Base-by-base conservation (phyloP, 1,140 invertebrate genomes). In the Listronotus bonariensis region DNA sequence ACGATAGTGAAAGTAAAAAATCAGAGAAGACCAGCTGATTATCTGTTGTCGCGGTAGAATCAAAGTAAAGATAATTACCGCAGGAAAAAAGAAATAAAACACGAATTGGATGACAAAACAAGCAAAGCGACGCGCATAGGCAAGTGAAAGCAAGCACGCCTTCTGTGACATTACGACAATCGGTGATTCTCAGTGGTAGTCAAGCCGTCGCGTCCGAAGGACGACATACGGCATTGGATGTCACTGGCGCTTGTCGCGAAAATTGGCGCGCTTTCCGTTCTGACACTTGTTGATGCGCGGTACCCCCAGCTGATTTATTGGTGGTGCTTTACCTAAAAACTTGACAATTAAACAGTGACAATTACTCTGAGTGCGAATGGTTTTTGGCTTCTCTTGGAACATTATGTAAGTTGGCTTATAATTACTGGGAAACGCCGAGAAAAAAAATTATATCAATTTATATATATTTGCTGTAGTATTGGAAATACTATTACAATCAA, bases 151-250 rank as follows among this genome's bases (percentile, higher is more conserved):
- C 71, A 70, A 72, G 58, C 71, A 72, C 72, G 75, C 72, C 71
- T 73, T 71, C 61, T 74, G 74, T 74, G 73, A 77, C 75, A 74
- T 66, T 70, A 68, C 69, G 75, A 77, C 75, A 77, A 76, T 68
- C 74, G 63, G 67, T 66, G 67, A 60, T 64, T 59, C 60, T 75
- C 73, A 75, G 73, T 75, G 73, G 72, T 72, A 71, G 72, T 72
- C 57, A 56, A 64, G 62, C 73, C 68, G 70, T 67, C 73, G 72
- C 69, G 69, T 68, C 45, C 64, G 54, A 55, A 70, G 67, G 68
- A 69, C 68, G 66, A 62, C 52, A 51, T 38, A 49, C 49, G 56
- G 46, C 48, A 63, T 63, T 63, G 60, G 51, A 62, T 67, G 65
- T 67, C 65, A 60, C 54, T 36, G 55, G 34, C 55, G 32, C 56